Conservation (phyloP, 64 coral and sea anemone species). For the Montipora sp. region DNA sequence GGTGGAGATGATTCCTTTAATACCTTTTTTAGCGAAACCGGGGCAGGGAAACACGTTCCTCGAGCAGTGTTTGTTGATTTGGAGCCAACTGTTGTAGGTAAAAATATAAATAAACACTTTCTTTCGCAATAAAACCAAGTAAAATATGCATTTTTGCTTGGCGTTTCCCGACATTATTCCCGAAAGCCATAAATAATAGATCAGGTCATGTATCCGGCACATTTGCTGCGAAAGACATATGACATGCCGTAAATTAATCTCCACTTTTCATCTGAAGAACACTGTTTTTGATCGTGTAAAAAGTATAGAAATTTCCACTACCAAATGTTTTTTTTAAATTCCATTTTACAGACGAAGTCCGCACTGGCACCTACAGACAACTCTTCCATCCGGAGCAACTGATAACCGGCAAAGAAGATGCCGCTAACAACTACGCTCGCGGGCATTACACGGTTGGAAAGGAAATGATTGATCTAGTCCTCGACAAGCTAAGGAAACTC, state of each 20-base stretch:
- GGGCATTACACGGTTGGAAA: slow-evolving; percentile 54
- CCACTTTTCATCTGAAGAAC: not conserved
- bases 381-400: slow-evolving; percentile 49
- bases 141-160: not conserved
- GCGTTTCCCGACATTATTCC: not conserved
- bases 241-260: not conserved
- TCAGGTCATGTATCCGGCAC: not conserved
- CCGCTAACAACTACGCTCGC: slow-evolving; percentile 51
- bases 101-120: not conserved
- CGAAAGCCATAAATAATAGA: not conserved
- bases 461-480: slow-evolving; percentile 33
- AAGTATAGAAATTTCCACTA: not conserved
- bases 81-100: slow-evolving; percentile 43
- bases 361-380: slow-evolving; percentile 41
- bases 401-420: slow-evolving; percentile 46
- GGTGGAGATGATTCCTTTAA: slow-evolving; percentile 52
- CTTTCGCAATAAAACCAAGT: not conserved
- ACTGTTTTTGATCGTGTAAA: not conserved
- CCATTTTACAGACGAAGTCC: slow-evolving; percentile 1
- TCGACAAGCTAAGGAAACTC: slow-evolving; percentile 35
- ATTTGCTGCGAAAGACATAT: not conserved
- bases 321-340: not conserved
- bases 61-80: slow-evolving; percentile 31
- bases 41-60: slow-evolving; percentile 50
- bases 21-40: slow-evolving; percentile 46